Conservation (phyloP, 2,797 vertebrate genomes). For the Crenuchus spilurus region DNA sequence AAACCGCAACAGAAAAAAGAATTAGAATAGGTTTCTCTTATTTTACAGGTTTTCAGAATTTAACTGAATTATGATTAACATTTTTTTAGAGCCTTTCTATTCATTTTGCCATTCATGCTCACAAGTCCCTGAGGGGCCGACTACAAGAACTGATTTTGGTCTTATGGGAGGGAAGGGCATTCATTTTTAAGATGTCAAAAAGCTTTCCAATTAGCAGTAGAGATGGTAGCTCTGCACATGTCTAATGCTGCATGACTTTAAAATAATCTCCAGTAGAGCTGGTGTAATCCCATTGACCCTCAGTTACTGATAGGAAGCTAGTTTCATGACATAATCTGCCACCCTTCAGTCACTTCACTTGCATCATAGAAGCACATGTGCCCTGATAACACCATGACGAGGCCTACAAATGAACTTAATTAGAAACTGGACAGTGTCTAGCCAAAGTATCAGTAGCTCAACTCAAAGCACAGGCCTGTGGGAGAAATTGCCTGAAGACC, state of each 20-base stretch:
- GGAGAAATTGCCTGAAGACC: neutral
- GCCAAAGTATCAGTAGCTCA: neutral
- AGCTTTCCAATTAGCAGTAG: neutral
- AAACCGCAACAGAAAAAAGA: neutral
- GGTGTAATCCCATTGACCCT: neutral
- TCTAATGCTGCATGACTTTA: neutral
- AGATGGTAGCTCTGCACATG: neutral
- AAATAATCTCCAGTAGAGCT: constrained; percentile 7
- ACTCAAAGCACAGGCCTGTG: neutral
- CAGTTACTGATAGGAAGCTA: neutral
- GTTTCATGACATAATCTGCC: neutral
- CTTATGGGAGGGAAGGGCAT: neutral
- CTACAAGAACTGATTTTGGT: neutral
- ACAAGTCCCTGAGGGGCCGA: neutral
- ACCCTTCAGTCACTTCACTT: neutral
- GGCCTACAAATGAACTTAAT: neutral
- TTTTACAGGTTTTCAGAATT: neutral
- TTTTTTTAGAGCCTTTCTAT: neutral
- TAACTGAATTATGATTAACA: neutral
- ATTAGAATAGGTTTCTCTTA: neutral
- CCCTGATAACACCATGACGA: neutral
- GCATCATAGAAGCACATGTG: neutral
- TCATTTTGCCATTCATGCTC: neutral
- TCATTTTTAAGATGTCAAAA: neutral
- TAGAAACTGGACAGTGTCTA: neutral